Evolutionary conservation across 2,113 vertebrate genomes (phyloP).

Genomic region (Typhlomys cinereus): DNA sequence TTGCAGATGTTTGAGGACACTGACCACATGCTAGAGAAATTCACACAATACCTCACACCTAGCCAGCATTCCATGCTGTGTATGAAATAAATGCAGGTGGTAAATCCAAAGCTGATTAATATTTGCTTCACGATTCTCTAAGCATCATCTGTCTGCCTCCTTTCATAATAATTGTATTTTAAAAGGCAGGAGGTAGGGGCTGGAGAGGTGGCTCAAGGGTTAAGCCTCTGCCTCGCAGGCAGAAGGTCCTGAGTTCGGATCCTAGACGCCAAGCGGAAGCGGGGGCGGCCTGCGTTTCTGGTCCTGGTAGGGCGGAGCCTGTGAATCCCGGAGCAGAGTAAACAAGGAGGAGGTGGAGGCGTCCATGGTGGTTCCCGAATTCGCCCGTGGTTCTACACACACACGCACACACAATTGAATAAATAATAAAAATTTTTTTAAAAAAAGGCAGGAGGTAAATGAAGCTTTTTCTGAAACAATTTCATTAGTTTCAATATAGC

Average conservation of each 20-base stretch:
- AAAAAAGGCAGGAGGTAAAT: conserved; percentile 29
- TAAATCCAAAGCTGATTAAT: conserved; percentile 52
- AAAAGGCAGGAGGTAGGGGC: conserved; percentile 56
- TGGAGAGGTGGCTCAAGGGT: no score
- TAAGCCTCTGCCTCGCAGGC: no score
- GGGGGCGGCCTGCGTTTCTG: no score
- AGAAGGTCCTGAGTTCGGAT: no score
- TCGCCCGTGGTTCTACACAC: no score
- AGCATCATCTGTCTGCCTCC: neutral
- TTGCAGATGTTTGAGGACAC: conserved; percentile 2
- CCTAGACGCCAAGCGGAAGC: no score
- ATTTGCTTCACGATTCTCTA: conserved; percentile 27
- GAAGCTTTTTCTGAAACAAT: conserved; percentile 33
- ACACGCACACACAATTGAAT: no score
- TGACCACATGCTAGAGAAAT: neutral
- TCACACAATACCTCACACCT: neutral
- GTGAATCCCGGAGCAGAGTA: no score
- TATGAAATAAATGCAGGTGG: conserved; percentile 3
- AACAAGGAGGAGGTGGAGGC: no score
- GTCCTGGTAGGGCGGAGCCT: no score
- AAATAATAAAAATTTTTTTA: no score
- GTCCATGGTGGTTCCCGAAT: no score
- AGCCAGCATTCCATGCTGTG: neutral
- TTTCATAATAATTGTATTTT: conserved; percentile 1
- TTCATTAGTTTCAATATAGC: conserved; percentile 33